A percentile compares a stretch with the other conserved stretches of the same genome.
Conservation (phyloP, 2,888 invertebrate genomes). For the Ophion costatus region DNA sequence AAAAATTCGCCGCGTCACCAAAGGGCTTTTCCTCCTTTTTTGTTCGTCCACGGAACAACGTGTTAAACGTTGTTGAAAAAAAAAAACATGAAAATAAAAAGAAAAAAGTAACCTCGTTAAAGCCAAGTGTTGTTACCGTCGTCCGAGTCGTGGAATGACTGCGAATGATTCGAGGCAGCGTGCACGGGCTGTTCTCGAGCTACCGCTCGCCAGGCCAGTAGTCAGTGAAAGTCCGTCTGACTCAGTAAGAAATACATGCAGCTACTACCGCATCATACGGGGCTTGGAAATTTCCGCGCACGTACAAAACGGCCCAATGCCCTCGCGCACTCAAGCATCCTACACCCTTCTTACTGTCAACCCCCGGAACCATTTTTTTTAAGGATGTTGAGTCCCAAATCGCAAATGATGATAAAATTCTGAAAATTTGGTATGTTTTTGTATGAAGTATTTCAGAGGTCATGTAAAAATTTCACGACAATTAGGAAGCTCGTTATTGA, state of each 20-base stretch:
- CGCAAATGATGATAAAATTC: too few relatives aligned
- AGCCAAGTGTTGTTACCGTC: conserved; percentile 33
- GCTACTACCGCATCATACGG: conserved; percentile 34
- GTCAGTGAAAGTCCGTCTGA: conserved; percentile 78
- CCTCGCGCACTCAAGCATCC: neutral
- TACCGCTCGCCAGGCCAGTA: conserved; percentile 71
- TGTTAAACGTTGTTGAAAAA: neutral
- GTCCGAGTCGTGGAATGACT: conserved; percentile 74
- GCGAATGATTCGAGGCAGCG: conserved; percentile 77
- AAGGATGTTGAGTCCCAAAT: too few relatives aligned
- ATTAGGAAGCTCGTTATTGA: too few relatives aligned
- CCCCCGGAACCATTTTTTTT: neutral
- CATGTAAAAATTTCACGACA: too few relatives aligned
- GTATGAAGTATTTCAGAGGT: too few relatives aligned
- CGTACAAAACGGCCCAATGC: neutral
- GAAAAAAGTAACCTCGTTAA: neutral
- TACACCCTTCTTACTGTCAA: neutral
- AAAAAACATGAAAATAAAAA: neutral
- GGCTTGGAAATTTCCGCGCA: neutral
- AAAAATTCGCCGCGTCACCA: neutral
- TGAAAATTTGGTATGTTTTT: too few relatives aligned
- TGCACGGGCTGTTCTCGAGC: conserved; percentile 59
- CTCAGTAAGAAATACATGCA: conserved; percentile 41
- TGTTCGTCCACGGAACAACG: neutral
- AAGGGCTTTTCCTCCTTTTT: neutral